Conservation (phyloP, 2,797 vertebrate genomes). For the Nannoperca obscura region DNA sequence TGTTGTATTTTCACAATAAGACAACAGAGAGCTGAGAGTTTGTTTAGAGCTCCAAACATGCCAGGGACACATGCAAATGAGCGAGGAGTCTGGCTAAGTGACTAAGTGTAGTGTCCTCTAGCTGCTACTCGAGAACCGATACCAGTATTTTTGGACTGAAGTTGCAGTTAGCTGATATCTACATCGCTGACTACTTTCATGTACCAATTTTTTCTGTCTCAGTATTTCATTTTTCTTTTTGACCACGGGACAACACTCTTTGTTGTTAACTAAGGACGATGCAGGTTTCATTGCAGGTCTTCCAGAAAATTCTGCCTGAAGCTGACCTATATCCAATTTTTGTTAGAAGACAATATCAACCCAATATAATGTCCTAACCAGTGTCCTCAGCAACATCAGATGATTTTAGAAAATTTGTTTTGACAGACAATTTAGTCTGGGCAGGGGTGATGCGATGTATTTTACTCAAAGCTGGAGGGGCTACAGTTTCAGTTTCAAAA, state of each 20-base stretch:
- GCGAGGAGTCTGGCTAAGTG: conserved; percentile 51
- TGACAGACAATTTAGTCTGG: conserved; percentile 45
- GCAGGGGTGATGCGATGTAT: conserved; percentile 32
- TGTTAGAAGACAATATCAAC: conserved; percentile 2
- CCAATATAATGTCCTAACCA: neutral
- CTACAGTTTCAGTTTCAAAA: conserved; percentile 55
- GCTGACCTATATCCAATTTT: conserved; percentile 1
- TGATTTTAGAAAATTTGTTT: conserved; percentile 12
- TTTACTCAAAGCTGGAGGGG: conserved; percentile 59
- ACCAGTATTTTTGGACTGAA: conserved; percentile 25
- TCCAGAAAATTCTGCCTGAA: too few species aligned
- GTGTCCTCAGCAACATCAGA: conserved; percentile 7
- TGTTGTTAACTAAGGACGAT: too few species aligned
- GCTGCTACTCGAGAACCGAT: conserved; percentile 19
- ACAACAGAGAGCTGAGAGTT: conserved; percentile 50
- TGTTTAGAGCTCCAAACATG: conserved; percentile 42
- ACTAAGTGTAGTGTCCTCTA: conserved; percentile 41
- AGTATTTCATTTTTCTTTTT: conserved; percentile 12
- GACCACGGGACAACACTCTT: neutral
- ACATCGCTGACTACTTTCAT: conserved; percentile 9
- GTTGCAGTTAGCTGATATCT: conserved; percentile 14
- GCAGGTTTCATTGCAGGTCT: too few species aligned
- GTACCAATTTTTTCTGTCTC: neutral
- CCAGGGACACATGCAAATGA: conserved; percentile 73
- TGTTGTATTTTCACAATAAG: conserved; percentile 36